Base-by-base conservation (phyloP, 2,113 vertebrate species). In the Paramisgurnus dabryanus region DNA sequence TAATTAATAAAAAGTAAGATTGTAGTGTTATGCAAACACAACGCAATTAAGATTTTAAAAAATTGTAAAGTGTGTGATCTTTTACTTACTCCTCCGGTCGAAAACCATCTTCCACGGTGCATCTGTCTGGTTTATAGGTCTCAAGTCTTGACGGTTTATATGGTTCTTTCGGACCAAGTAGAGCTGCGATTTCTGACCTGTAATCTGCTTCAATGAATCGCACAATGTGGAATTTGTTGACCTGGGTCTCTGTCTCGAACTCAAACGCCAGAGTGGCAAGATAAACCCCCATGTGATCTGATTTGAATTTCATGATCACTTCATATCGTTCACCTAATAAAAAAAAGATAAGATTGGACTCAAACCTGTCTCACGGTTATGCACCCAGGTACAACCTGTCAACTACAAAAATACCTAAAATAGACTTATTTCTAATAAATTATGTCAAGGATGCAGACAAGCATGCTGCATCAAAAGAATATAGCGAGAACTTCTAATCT, bases 151-250 rank as follows among this genome's bases (percentile, higher is more conserved):
- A 86, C 0, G 91, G 92, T 79, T 74, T 90, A 86, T 91, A 99
- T 5, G 94, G 94, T 0, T 89, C 87, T 0, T 70, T 82, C 40
- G 96, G 94, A 4, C 88, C 93, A 87, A 99, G 89, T 2, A 94
- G 91, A 22, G 82, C 83, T 34, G 92, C 94, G 82, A 98, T 82
- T 5, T 86, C 76, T 45, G 91, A 94, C 45, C 87, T 85, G 0
- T 85, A 92, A 0, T 90, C 0, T 0, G 91, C 94, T 5, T 95
- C 92, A 4, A 98, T 3, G 6, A 86, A 92, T 66, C 96, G 93
- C 18, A 94, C 85, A 7, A 98, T 95, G 87, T 89, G 86, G 91
- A 98, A 98, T 0, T 69, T 18, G 82, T 78, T 40, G 15, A 79
- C 0, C 60, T 58, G 40, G 0, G 75, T 80, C 79, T 92, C 89